Evolutionary conservation across 2,888 invertebrate species (phyloP).

Genomic region (Parthenolecanium corni): DNA sequence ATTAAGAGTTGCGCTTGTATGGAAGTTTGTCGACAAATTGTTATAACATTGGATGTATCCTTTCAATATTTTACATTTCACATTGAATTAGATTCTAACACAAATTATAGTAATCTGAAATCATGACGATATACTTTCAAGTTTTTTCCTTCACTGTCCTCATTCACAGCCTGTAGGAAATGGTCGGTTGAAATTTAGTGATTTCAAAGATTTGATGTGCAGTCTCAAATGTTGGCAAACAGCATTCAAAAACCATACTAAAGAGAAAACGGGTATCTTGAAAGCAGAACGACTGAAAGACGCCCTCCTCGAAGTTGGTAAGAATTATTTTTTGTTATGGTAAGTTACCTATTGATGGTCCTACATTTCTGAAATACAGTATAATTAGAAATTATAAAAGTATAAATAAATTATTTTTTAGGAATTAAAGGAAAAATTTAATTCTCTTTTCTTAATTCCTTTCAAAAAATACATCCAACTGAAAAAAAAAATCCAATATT

Average conservation of each 20-base stretch:
- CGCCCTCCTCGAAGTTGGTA: conserved; percentile 69
- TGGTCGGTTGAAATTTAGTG: conserved; percentile 68
- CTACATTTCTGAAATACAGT: too few relatives aligned
- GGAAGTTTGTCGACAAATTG: conserved; percentile 82
- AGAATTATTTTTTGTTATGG: conserved; percentile 33
- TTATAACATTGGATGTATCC: conserved; percentile 79
- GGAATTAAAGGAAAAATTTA: too few relatives aligned
- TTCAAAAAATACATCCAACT: too few relatives aligned
- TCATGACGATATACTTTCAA: too few relatives aligned
- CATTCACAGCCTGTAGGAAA: conserved; percentile 53
- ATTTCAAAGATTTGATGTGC: conserved; percentile 84
- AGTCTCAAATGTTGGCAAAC: conserved; percentile 84
- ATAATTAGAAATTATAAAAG: too few relatives aligned
- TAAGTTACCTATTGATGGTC: neutral
- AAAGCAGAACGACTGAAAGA: conserved; percentile 74
- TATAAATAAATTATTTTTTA: too few relatives aligned
- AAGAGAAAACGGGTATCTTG: conserved; percentile 79
- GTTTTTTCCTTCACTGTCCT: too few relatives aligned
- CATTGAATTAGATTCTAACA: neutral
- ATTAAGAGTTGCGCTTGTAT: conserved; percentile 87
- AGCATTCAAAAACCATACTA: conserved; percentile 77
- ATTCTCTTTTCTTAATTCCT: too few relatives aligned
- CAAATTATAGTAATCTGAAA: too few relatives aligned
- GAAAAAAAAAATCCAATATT: too few relatives aligned
- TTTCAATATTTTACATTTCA: conserved; percentile 33